Evolutionary conservation across 2,888 invertebrate genomes (phyloP), one percentile per base, ranked within the genome.

Genomic region (Prionchulus punctatus): DNA sequence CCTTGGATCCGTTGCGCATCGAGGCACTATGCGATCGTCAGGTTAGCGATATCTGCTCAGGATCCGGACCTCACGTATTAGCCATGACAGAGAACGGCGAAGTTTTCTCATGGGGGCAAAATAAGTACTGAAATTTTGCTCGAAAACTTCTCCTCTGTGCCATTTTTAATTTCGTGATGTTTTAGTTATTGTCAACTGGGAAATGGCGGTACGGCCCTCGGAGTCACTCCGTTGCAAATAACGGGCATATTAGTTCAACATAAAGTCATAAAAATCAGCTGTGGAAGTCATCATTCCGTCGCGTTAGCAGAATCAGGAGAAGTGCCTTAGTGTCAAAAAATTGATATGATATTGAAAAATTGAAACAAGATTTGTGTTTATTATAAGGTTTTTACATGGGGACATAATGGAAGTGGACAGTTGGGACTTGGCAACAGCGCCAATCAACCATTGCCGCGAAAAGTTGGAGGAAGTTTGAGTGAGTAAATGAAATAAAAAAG

Each of bases 351-450:
- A n/a, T n/a, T n/a, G n/a, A n/a, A n/a, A n/a, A n/a, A n/a, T n/a
- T n/a, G n/a, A n/a, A n/a, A 26, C 12, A 12, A 21, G 7, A 26
- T 53, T 12, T 4, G 18, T 4, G n/a, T 42, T 12, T 42, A 7
- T 50, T 4, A n/a, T 2, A 60, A 79, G 78, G 75, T 80, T 12
- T 79, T 72, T 65, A 77, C 78, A 1, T 80, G 79, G 79, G 80
- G 80, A 3, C 78, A 79, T 66, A 80, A 80, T 63, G 77, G 77
- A 62, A 77, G 75, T 62, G 79, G 79, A 1, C 79, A 80, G 70
- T 75, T 79, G 2, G 57, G 60, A 23, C 31, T 27, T 27, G 58
- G 53, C n/a, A 56, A 43, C 36, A 58, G 43, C 26, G 30, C 25
- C 3, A 79, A 78, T 66, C 79, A 79, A 61, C 74, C 76, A 4